Evolutionary conservation across 2,113 vertebrate species (phyloP), one percentile per base, ranked within the genome.

Genomic region (Dromiciops gliroides): DNA sequence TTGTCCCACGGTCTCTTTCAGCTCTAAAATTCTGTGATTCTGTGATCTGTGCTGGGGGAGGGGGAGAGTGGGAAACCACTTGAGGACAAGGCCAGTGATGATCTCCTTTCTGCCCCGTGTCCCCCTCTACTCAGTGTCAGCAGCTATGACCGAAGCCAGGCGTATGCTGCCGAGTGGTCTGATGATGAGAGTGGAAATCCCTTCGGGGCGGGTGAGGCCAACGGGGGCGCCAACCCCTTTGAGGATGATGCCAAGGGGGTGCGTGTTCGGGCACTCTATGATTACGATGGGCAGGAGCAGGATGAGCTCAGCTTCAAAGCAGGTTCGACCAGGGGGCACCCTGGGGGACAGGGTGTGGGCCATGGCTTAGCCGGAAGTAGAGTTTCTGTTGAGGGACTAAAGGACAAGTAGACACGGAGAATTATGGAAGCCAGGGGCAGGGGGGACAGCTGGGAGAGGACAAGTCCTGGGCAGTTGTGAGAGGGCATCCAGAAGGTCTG

Each of bases 261-360:
- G 95, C 98, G 99, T 0, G 99, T 99, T 92, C 98, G 99, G 1
- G 99, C 99, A 0, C 99, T 99, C 44, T 99, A 99, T 2, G 99
- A 99, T 98, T 99, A 99, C 0, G 99, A 99, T 0, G 99, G 99
- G 96, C 99, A 99, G 98, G 99, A 99, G 97, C 99, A 99, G 98
- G 99, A 99, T 6, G 99, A 99, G 96, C 99, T 99, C 97, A 99
- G 99, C 98, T 99, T 99, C 98, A 99, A 99, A 99, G 99, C 99
- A 91, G 99, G 99, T 99, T 98, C 0, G 28, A 47, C 0, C 48
- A 67, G 0, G 44, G 0, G 10, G 10, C 1, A 25, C 23, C 3
- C 6, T n/a, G 3, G 2, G 37, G 24, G 8, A 0, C 3, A 10
- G 5, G 4, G 4, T 3, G 24, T 37, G 37, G 92, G 37, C 10